These are phyloP conservation scores for Galbula dea DNA, from an alignment of 2,113 vertebrate genomes.

Conservation along the genomic window DNA sequence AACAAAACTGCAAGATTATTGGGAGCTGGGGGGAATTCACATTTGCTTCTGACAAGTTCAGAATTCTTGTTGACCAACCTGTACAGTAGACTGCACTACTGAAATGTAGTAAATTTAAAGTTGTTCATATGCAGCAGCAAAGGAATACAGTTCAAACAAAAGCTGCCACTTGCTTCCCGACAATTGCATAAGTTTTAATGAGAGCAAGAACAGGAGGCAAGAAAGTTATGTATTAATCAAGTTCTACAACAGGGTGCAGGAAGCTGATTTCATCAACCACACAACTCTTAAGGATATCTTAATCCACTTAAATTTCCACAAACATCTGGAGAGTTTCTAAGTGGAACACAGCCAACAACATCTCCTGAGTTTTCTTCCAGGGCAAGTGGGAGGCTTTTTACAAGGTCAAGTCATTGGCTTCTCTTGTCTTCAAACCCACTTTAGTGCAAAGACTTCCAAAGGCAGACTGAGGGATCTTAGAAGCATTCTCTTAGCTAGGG, in stretches of 20 bases:
- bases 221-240: background rate
- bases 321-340: background rate
- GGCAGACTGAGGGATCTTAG: background rate
- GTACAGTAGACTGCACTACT: background rate
- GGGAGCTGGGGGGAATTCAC: no score
- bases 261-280: background rate
- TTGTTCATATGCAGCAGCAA: background rate
- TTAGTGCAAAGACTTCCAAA: background rate
- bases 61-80: background rate
- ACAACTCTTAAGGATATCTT: background rate
- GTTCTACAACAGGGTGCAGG: background rate
- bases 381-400: fast-evolving
- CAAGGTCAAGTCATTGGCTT: background rate
- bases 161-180: background rate
- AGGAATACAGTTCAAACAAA: background rate
- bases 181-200: background rate
- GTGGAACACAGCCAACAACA: background rate
- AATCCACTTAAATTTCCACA: background rate
- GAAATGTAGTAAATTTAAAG: background rate
- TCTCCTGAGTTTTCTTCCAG: background rate
- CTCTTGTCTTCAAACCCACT: background rate
- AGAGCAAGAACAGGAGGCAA: background rate
- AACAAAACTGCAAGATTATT: background rate
- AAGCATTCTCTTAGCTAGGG: background rate
- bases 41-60: conserved; percentile 2